Base-by-base conservation (phyloP, 2,113 vertebrate genomes). In the Cryptotis parvus region DNA sequence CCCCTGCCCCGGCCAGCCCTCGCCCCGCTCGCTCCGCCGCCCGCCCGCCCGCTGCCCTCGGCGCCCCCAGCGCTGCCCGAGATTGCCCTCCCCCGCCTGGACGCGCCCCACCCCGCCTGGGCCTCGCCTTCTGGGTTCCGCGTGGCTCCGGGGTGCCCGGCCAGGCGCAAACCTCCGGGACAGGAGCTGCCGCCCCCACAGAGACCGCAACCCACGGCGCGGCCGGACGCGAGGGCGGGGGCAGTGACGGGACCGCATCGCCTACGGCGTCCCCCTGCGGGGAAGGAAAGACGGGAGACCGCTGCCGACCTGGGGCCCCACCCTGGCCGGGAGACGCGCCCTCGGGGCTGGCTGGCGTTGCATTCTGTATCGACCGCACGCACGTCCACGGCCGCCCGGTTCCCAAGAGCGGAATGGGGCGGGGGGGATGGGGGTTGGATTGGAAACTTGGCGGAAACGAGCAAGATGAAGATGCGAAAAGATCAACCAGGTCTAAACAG, bases 31-130 rank as follows among this genome's bases (percentile, higher is more conserved):
- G 89, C 89, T 89, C 89, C 83, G 55, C 0, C 88, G 93, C 78
- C 90, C 79, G 69, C 95, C 94, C 85, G 94, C 97, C 96, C 96
- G 96, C 96, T 96, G 96, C 93, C 68, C 94, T 94, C 81, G 45
- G 96, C 96, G 96, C 96, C 96, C 96, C 97, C 97, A 79, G 96
- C 33, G 52, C 72, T 76, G 92, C 95, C 95, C 52, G 96, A 93
- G 94, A 86, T 82, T 39, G 43, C 63, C 95, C 88, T 93, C 94
- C 79, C 79, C 90, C 49, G 39, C 88, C 78, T 29, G 27, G 90
- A 82, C 90, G 58, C 85, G 41, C 95, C 94, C 92, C 96, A 95
- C 95, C 94, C 92, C 87, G 39, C 91, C 92, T 81, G 26, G 66
- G 93, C 89, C 70, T 89, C 86, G 24, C 87, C 94, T 31, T 84